Evolutionary conservation across 2,888 invertebrate species (phyloP).

Genomic region (Brachylomia viminalis): DNA sequence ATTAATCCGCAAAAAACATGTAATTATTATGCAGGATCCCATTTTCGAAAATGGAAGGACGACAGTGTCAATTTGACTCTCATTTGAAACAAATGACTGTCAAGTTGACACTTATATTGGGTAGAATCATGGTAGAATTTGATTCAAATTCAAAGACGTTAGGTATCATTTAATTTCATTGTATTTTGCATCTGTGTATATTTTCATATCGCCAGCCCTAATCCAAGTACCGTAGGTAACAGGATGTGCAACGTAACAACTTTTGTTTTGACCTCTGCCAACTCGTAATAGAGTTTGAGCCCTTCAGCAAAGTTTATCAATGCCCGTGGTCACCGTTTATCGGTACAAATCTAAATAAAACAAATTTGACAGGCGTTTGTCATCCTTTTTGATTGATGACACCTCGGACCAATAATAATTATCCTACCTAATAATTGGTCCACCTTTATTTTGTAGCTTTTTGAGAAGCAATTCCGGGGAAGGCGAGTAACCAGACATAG

Average conservation of each 20-base stretch:
- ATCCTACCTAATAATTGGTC: too few relatives aligned
- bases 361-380: neutral
- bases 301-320: slow-evolving; percentile 33
- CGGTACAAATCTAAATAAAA: slow-evolving; percentile 33
- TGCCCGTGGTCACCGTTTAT: slow-evolving; percentile 26
- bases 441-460: slow-evolving; percentile 1
- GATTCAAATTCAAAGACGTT: neutral
- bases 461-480: neutral
- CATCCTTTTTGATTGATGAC: slow-evolving; percentile 31
- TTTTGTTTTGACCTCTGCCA: slow-evolving; percentile 52
- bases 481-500: too few relatives aligned
- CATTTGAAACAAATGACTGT: neutral
- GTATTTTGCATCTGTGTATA: neutral
- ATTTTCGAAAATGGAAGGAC: neutral
- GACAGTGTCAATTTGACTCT: neutral
- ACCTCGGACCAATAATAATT: too few relatives aligned
- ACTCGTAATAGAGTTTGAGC: slow-evolving; percentile 47
- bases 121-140: neutral
- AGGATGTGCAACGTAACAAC: slow-evolving; percentile 59
- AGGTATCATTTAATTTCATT: neutral
- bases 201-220: slow-evolving; percentile 38
- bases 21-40: neutral
- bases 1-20: neutral
- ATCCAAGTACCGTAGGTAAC: slow-evolving; percentile 18
- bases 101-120: neutral